Base-by-base conservation (phyloP, 2,797 vertebrate genomes). In the Melanotaenia pygmaea region DNA sequence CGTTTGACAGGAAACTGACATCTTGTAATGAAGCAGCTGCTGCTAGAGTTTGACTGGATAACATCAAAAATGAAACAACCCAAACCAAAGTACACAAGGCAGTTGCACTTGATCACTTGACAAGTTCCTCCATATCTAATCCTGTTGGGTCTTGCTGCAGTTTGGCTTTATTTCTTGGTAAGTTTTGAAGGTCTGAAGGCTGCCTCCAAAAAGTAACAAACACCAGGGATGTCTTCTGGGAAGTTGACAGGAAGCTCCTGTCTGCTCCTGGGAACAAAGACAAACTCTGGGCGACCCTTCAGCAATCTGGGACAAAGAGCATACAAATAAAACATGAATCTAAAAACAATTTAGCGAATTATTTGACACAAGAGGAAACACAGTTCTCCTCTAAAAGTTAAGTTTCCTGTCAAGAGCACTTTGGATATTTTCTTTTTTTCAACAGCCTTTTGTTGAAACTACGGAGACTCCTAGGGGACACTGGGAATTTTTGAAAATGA, bases 161-260 rank as follows among this genome's bases (percentile, higher is more conserved):
- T 75, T 80, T 57, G 77, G 86, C 59, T 84, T 93, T 50, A 81
- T 84, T 72, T 86, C 76, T 69, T 70, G 87, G 80, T 79, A 65
- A 73, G 79, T 82, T 75, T 81, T 32, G 58, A 82, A 54, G 74
- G 67, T 83, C 80, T 85, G 68, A 77, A 74, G 65, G 87, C 85
- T 4, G 94, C 92, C 91, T 99, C 97, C 82, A 99, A 94, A 94
- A 99, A 99, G 93, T 99, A 97, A 94, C 97, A 99, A 91, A 98
- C 95, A 89, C 98, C 98, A 91, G 97, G 96, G 90, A 99, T 97
- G 85, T 99, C 96, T 68, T 92, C 92, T 64, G 98, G 98, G 88
- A 99, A 99, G 91, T 99, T 97, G 85, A 96, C 95, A 80, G 98
- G 98, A 92, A 99, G 97, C 69, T 99, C 97, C 79, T 97, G 95